These are phyloP conservation scores for Chaenocephalus aceratus DNA, from an alignment of 2,113 vertebrate genomes.

Conservation along the genomic window DNA sequence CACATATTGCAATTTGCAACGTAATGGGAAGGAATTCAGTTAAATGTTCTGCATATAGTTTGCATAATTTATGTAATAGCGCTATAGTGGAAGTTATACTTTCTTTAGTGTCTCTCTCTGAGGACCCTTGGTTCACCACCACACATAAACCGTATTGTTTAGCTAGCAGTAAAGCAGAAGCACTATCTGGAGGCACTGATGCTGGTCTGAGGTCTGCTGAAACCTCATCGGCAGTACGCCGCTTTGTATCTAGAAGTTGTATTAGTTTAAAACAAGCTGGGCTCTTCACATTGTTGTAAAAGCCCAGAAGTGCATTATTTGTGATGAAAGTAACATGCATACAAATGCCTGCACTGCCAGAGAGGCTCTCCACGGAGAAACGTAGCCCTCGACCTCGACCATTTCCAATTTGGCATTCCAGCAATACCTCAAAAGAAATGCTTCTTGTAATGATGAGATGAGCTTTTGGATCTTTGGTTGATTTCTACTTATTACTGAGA, in stretches of 20 bases:
- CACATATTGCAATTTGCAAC: constrained; percentile 52
- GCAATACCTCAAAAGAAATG: neutral
- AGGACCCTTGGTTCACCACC: constrained; percentile 16
- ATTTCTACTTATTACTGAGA: constrained; percentile 4
- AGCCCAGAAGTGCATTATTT: constrained; percentile 30
- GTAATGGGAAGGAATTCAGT: constrained; percentile 51
- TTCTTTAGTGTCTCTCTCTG: neutral
- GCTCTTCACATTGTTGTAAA: constrained; percentile 29
- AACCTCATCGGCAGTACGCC: constrained; percentile 21
- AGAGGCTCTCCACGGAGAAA: constrained; percentile 33
- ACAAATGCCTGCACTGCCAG: constrained; percentile 3
- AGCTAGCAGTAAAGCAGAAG: constrained; percentile 31
- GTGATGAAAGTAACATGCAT: constrained; percentile 32
- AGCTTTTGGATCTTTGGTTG: neutral
- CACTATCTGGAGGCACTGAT: constrained; percentile 15
- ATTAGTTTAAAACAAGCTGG: constrained; percentile 38
- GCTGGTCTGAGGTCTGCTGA: constrained; percentile 30
- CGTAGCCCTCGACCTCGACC: constrained; percentile 24
- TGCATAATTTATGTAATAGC: constrained; percentile 63
- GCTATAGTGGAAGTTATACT: constrained; percentile 18
- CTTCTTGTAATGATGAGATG: neutral
- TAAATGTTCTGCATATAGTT: constrained; percentile 59
- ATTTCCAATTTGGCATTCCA: constrained; percentile 16
- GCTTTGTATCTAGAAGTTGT: constrained; percentile 31
- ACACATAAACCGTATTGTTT: neutral